phyloP scores from a whole-genome alignment of 2,113 vertebrate genomes.

The Upupa epops region DNA sequence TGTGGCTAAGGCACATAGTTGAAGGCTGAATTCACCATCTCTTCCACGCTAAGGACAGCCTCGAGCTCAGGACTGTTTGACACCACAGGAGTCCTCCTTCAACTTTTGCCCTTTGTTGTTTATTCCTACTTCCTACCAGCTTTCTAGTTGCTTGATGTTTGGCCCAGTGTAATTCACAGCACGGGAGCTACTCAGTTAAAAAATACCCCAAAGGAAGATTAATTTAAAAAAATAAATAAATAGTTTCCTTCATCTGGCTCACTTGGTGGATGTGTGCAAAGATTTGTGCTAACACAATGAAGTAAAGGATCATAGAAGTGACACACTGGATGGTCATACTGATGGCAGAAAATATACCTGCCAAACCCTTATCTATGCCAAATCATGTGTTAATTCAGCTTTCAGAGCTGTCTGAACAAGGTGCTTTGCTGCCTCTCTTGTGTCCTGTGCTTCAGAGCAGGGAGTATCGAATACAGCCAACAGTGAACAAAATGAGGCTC shows the following conservation, averaged over 20 bases:
- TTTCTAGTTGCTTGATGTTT: not conserved
- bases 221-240: not conserved
- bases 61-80: not conserved
- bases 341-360: not conserved
- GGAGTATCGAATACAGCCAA: not conserved
- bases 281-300: not conserved
- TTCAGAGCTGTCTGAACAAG: not conserved
- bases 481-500: not conserved
- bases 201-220: not conserved
- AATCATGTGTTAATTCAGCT: not conserved
- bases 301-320: not conserved
- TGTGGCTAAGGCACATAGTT: not conserved
- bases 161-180: not conserved
- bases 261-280: not conserved
- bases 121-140: not conserved
- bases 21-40: not conserved
- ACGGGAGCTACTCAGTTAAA: not conserved
- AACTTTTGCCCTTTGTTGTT: not conserved
- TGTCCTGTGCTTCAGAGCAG: not conserved
- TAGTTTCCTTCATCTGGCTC: not conserved
- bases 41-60: not conserved
- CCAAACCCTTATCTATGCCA: not conserved
- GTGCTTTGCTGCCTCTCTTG: not conserved
- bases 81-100: not conserved
- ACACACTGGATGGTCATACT: not conserved